phyloP scores from a whole-genome alignment of 2,888 invertebrate species.

The Cantharis rufa region DNA sequence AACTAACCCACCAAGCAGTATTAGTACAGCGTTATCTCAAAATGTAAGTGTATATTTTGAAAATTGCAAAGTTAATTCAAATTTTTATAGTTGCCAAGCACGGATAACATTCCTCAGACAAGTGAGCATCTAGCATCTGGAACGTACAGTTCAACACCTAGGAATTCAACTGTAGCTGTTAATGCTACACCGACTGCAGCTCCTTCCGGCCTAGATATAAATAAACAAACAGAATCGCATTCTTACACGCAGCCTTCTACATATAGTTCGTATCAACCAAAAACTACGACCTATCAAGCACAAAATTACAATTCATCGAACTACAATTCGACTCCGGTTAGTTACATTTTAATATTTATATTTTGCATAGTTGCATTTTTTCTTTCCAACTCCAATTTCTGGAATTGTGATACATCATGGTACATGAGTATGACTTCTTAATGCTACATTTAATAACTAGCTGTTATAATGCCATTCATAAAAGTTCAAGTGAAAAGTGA shows the following conservation, averaged over 20 bases:
- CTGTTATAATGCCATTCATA: too few species aligned
- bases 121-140: conserved; percentile 51
- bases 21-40: conserved; percentile 54
- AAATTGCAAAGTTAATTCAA: not conserved
- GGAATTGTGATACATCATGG: too few species aligned
- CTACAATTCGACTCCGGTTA: conserved; percentile 50
- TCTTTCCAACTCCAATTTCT: too few species aligned
- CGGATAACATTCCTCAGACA: conserved; percentile 54
- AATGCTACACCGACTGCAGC: conserved; percentile 41
- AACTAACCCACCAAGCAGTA: conserved; percentile 53
- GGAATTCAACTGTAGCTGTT: conserved; percentile 52
- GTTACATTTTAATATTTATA: not conserved
- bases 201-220: conserved; percentile 45
- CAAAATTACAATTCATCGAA: conserved; percentile 40
- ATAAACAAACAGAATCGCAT: conserved; percentile 50
- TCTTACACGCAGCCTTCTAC: conserved; percentile 56
- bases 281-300: conserved; percentile 47
- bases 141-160: conserved; percentile 51
- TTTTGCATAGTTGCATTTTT: not conserved
- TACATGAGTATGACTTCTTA: too few species aligned
- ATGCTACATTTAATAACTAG: too few species aligned
- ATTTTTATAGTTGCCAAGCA: conserved; percentile 47
- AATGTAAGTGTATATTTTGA: conserved; percentile 43
- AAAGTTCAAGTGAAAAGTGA: too few species aligned
- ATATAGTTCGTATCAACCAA: conserved; percentile 53